These are phyloP conservation scores for Sebastes fasciatus DNA, from an alignment of 2,113 vertebrate genomes.

Conservation along the genomic window DNA sequence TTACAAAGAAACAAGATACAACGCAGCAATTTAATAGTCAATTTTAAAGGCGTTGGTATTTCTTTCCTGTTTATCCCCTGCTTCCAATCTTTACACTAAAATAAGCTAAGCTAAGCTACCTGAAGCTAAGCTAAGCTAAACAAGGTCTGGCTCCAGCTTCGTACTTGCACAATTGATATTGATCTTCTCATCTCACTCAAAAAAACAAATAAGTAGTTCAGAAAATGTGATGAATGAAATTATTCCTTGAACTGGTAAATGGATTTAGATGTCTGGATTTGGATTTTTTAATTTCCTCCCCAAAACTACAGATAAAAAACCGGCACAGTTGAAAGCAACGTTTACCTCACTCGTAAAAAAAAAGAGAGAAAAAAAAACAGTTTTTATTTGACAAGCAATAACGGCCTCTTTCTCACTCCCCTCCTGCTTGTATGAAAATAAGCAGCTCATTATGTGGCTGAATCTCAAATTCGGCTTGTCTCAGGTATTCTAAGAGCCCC, in stretches of 20 bases:
- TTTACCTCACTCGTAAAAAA: neutral
- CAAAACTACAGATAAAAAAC: neutral
- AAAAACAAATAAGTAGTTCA: neutral
- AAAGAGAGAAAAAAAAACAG: fast-evolving
- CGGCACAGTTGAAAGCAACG: neutral
- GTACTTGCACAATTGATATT: too few relatives aligned
- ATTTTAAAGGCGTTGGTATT: neutral
- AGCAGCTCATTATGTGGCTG: slow-evolving; percentile 41
- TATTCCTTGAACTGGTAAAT: neutral
- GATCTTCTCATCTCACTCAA: neutral
- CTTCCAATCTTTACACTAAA: neutral
- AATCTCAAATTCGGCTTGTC: slow-evolving; percentile 31
- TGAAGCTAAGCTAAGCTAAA: neutral
- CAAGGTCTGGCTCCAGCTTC: too few relatives aligned
- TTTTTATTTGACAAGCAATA: neutral
- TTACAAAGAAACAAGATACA: too few relatives aligned
- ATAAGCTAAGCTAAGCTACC: neutral
- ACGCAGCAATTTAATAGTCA: too few relatives aligned
- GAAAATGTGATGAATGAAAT: neutral
- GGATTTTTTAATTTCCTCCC: neutral
- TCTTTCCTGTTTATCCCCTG: too few relatives aligned
- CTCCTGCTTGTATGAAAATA: slow-evolving; percentile 22
- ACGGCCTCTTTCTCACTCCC: neutral
- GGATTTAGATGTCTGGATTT: too few relatives aligned
- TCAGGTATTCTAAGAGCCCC: slow-evolving; percentile 33